A percentile compares a stretch with the other conserved stretches of the same genome.
phyloP scores from a whole-genome alignment of 2,797 vertebrate genomes.

The Luscinia megarhynchos region DNA sequence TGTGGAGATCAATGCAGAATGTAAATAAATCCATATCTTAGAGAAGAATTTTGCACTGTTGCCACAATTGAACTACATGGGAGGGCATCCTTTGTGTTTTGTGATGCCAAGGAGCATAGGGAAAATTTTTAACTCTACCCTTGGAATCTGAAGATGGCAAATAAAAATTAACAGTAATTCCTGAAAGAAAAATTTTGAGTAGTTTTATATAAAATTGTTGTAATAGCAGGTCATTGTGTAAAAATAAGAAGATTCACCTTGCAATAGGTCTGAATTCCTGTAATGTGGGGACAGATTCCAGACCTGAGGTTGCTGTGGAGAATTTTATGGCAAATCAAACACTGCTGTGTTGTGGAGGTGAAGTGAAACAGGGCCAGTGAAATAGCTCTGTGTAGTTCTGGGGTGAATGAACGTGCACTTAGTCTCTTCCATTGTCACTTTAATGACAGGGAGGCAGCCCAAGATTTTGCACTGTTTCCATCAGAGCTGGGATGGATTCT shows the following conservation, averaged over 20 bases:
- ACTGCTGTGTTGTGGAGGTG: background rate
- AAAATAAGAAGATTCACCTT: background rate
- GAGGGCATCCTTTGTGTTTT: background rate
- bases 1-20: background rate
- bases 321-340: background rate
- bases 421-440: background rate
- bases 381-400: background rate
- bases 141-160: background rate
- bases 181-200: background rate
- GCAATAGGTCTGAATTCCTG: background rate
- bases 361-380: background rate
- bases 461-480: background rate
- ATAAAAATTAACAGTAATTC: background rate
- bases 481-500: background rate
- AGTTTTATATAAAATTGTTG: background rate
- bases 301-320: background rate
- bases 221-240: background rate
- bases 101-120: background rate
- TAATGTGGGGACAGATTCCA: fast-evolving
- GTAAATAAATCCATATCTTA: background rate
- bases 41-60: background rate
- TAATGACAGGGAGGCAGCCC: background rate
- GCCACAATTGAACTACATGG: background rate
- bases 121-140: background rate
- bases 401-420: background rate